These are phyloP conservation scores for Masticophis lateralis DNA, from an alignment of 2,797 vertebrate species.

Conservation along the genomic window DNA sequence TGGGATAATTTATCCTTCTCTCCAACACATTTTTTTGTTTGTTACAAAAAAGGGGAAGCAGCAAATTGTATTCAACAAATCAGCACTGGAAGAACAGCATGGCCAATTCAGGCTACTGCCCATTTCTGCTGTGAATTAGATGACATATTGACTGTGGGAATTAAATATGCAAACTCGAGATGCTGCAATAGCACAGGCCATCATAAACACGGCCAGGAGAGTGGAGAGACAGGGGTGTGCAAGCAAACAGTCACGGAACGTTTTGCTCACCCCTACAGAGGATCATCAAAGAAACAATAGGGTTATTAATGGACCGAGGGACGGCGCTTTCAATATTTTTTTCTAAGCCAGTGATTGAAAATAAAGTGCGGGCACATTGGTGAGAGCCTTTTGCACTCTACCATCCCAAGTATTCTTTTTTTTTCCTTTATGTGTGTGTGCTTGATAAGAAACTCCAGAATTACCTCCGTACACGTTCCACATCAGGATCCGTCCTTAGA, in stretches of 20 bases:
- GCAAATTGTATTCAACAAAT: neutral
- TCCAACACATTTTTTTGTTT: neutral
- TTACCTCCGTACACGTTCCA: conserved; percentile 86
- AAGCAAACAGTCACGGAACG: neutral
- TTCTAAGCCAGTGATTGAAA: neutral
- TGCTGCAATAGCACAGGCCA: neutral
- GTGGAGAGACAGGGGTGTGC: neutral
- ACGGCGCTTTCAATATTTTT: neutral
- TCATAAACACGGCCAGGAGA: neutral
- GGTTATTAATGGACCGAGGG: neutral
- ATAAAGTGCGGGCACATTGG: neutral
- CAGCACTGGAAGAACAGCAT: neutral
- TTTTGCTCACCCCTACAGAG: neutral
- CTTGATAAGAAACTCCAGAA: neutral
- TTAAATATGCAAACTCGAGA: neutral
- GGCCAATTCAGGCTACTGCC: neutral
- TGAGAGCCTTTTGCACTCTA: neutral
- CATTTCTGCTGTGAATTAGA: neutral
- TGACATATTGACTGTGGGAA: neutral
- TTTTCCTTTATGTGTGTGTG: neutral
- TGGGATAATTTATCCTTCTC: neutral
- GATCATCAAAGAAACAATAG: neutral
- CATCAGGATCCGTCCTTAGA: conserved; percentile 73
- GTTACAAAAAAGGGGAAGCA: neutral
- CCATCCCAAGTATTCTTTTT: neutral